phyloP scores from a whole-genome alignment of 2,888 invertebrate species.

The Pseudeuparius sepicola region DNA sequence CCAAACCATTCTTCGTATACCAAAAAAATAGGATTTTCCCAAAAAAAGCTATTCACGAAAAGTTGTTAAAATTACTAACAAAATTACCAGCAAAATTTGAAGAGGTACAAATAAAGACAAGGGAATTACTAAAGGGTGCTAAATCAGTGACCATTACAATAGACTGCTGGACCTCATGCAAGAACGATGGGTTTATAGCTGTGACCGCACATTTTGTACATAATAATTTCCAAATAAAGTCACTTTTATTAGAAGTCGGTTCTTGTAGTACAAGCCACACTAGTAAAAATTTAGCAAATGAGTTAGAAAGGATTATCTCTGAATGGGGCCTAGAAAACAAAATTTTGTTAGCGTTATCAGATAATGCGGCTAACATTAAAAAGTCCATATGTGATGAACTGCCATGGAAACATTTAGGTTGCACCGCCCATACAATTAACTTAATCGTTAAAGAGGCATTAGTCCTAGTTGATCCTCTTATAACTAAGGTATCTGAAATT shows the following conservation, averaged over 20 bases:
- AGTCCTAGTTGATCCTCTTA: background rate
- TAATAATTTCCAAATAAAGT: conserved; percentile 23
- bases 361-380: conserved; percentile 25
- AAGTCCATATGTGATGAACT: conserved; percentile 19
- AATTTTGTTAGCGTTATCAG: conserved; percentile 24
- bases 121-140: no score
- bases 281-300: no score
- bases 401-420: conserved; percentile 21
- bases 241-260: conserved; percentile 20
- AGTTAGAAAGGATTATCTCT: background rate
- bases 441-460: conserved; percentile 19
- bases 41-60: no score
- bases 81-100: conserved; percentile 12
- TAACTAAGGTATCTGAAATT: conserved; percentile 7
- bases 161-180: conserved; percentile 29
- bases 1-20: no score
- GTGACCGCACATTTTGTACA: conserved; percentile 26
- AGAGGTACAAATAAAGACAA: conserved; percentile 6
- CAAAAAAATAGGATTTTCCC: no score
- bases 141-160: no score
- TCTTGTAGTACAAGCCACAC: no score
- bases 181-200: conserved; percentile 25
- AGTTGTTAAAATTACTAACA: no score
- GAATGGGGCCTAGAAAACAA: conserved; percentile 25
- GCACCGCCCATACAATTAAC: conserved; percentile 24